These are phyloP conservation scores for Panurus biarmicus DNA, from an alignment of 2,113 vertebrate genomes.

Conservation along the genomic window DNA sequence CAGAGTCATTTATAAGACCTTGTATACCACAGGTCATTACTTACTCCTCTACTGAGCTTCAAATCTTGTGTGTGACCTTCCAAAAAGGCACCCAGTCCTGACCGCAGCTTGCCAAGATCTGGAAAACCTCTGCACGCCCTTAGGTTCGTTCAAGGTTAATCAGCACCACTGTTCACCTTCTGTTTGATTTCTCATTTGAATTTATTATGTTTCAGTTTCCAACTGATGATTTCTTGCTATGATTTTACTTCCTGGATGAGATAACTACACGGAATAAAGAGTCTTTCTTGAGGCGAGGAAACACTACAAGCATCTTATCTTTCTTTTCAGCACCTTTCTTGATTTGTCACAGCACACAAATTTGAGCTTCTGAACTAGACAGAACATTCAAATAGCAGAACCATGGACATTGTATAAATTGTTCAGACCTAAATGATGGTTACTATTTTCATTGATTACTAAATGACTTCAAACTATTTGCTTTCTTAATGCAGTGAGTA, in stretches of 20 bases:
- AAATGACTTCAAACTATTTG: neutral
- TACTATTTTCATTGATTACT: neutral
- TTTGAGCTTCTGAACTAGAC: neutral
- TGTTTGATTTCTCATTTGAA: constrained; percentile 33
- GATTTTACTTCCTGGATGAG: neutral
- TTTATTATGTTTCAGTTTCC: constrained; percentile 26
- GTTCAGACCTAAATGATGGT: neutral
- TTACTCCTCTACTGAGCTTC: neutral
- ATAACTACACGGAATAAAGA: neutral
- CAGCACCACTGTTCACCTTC: neutral
- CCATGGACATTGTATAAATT: neutral
- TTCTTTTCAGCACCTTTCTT: neutral
- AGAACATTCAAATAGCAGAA: neutral
- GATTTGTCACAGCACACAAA: neutral
- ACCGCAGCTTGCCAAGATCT: neutral
- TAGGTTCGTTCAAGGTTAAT: constrained; percentile 35
- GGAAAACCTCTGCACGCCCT: neutral
- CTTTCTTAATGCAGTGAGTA: neutral
- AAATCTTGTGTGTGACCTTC: neutral
- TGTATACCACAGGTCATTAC: neutral
- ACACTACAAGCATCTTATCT: neutral
- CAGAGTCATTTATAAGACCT: neutral
- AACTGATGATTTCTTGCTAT: neutral
- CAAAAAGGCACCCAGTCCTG: neutral
- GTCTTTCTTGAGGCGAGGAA: neutral